Evolutionary conservation across 1,140 invertebrate genomes (phyloP).

Genomic region (Bombus turneri): DNA sequence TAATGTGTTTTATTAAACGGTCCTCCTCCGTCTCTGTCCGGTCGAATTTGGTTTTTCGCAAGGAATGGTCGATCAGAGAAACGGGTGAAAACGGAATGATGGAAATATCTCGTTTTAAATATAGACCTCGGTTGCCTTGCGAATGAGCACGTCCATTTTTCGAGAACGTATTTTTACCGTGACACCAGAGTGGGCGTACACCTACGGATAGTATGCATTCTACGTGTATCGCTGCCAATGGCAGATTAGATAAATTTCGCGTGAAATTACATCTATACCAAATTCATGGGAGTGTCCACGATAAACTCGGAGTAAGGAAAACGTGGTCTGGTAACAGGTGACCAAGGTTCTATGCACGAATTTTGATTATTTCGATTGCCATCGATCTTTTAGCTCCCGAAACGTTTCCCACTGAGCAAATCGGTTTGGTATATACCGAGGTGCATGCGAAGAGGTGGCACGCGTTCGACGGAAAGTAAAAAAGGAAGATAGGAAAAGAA

Average conservation of each 20-base stretch:
- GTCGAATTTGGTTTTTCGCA: background rate
- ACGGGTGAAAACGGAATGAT: background rate
- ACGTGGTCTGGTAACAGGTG: background rate
- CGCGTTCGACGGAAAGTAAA: background rate
- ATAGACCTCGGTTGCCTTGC: background rate
- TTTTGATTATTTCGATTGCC: background rate
- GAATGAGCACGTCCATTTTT: constrained; percentile 7
- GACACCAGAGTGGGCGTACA: constrained; percentile 28
- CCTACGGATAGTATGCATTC: background rate
- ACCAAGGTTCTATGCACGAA: background rate
- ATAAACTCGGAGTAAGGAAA: background rate
- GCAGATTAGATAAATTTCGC: constrained; percentile 46
- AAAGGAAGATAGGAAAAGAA: too few species aligned
- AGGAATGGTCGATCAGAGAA: background rate
- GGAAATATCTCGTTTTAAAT: constrained; percentile 24
- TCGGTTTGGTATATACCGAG: background rate
- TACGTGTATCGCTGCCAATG: constrained; percentile 2
- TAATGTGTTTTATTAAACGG: constrained; percentile 20
- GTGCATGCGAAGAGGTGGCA: too few species aligned
- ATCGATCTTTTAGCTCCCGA: background rate
- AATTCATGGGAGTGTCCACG: background rate
- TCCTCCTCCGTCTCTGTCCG: too few species aligned
- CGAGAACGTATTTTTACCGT: constrained; percentile 20
- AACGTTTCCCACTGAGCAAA: background rate
- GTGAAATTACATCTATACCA: constrained; percentile 39